These are phyloP conservation scores for Sphaeramia orbicularis DNA, from an alignment of 2,797 vertebrate species.

Conservation along the genomic window DNA sequence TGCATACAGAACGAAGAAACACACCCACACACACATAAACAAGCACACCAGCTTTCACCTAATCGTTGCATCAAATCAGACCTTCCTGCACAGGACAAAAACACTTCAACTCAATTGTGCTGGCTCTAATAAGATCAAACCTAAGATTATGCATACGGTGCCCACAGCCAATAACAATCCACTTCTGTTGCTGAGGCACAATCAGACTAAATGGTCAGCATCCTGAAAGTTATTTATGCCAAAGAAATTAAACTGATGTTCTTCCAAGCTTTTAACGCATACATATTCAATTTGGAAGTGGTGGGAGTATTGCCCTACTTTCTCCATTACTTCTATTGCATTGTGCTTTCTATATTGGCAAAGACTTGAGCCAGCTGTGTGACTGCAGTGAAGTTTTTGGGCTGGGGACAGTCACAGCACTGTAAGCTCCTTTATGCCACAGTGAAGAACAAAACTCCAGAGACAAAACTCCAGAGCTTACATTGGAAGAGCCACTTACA, in stretches of 20 bases:
- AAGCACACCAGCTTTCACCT: constrained; percentile 16
- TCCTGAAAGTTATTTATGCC: constrained; percentile 46
- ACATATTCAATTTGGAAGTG: constrained; percentile 35
- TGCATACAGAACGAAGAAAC: background rate
- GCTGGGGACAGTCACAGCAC: constrained; percentile 8
- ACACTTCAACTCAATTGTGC: constrained; percentile 66
- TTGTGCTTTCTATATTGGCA: constrained; percentile 36
- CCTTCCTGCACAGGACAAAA: constrained; percentile 57
- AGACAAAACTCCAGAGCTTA: background rate
- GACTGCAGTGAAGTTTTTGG: constrained; percentile 8
- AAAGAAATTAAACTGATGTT: constrained; percentile 48
- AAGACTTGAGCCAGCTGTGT: constrained; percentile 32
- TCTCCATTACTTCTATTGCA: constrained; percentile 53
- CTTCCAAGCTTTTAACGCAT: constrained; percentile 46
- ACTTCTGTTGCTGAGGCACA: constrained; percentile 3
- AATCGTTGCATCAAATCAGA: constrained; percentile 53
- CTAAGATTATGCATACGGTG: constrained; percentile 11
- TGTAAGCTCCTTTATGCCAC: constrained; percentile 19
- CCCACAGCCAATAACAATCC: constrained; percentile 23
- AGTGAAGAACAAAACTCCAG: background rate
- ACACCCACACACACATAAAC: constrained; percentile 14
- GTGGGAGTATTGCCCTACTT: constrained; percentile 34
- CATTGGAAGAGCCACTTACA: background rate
- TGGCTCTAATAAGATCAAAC: constrained; percentile 39
- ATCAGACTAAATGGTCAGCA: constrained; percentile 30